phyloP scores from a whole-genome alignment of 2,888 invertebrate species.

The Odontocerum albicorne region DNA sequence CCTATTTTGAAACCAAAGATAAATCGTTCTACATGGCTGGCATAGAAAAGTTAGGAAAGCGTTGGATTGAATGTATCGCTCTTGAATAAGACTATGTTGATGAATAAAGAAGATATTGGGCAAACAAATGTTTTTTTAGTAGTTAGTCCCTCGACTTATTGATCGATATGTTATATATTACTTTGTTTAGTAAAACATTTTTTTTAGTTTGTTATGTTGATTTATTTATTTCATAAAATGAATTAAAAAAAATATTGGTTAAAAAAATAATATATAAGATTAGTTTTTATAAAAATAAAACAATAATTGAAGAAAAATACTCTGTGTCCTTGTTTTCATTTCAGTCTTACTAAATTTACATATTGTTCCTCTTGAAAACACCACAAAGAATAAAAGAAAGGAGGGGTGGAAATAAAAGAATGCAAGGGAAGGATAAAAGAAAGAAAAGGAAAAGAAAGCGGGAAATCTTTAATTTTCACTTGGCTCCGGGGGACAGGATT shows the following conservation, averaged over 20 bases:
- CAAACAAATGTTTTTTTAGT: too few species aligned
- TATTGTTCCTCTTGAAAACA: slow-evolving; percentile 21
- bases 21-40: too few species aligned
- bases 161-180: too few species aligned
- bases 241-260: neutral
- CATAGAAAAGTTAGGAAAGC: too few species aligned
- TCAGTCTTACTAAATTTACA: slow-evolving; percentile 22
- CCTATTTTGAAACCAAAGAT: too few species aligned
- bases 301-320: neutral
- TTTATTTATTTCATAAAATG: too few species aligned
- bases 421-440: slow-evolving; percentile 18
- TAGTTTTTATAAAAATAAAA: neutral
- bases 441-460: slow-evolving; percentile 23
- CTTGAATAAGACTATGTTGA: too few species aligned
- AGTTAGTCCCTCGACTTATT: too few species aligned
- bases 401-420: slow-evolving; percentile 7
- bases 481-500: slow-evolving; percentile 11
- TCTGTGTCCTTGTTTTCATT: slow-evolving; percentile 1
- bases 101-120: too few species aligned
- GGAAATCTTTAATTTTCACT: slow-evolving; percentile 35
- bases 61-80: too few species aligned
- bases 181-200: too few species aligned
- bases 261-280: neutral
- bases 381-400: slow-evolving; percentile 15
- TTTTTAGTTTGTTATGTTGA: too few species aligned